These are phyloP conservation scores for Abramis brama DNA, from an alignment of 2,113 vertebrate genomes.

Conservation along the genomic window DNA sequence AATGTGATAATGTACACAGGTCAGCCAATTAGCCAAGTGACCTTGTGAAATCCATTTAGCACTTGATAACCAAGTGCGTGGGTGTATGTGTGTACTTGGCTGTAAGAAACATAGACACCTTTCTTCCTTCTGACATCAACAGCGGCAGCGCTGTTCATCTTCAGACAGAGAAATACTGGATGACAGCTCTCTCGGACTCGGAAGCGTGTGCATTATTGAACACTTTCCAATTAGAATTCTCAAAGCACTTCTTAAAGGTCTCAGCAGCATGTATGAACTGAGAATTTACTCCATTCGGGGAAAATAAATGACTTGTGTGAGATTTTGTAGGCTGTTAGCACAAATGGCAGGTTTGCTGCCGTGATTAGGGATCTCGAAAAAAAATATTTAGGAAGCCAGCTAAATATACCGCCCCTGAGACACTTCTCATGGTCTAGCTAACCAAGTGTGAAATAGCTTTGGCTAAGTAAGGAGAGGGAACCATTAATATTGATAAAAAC, in stretches of 20 bases:
- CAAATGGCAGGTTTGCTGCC: conserved; percentile 65
- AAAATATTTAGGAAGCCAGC: conserved; percentile 75
- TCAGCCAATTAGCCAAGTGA: conserved; percentile 10
- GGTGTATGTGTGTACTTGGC: neutral
- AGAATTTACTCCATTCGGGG: conserved; percentile 24
- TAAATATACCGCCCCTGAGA: conserved; percentile 78
- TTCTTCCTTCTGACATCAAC: neutral
- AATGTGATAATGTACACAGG: neutral
- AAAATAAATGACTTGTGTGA: conserved; percentile 66
- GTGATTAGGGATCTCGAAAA: conserved; percentile 70
- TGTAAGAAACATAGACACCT: neutral
- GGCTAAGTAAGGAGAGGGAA: conserved; percentile 78
- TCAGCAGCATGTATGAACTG: conserved; percentile 16
- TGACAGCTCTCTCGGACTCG: conserved; percentile 5
- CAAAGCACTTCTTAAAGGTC: conserved; percentile 48
- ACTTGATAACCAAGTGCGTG: neutral
- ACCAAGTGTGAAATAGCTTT: conserved; percentile 85
- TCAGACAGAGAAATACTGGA: conserved; percentile 21
- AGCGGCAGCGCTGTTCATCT: neutral
- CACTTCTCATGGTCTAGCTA: conserved; percentile 74
- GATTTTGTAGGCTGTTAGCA: conserved; percentile 64
- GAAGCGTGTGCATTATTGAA: conserved; percentile 63
- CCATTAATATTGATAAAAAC: conserved; percentile 84
- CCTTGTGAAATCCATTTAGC: neutral
- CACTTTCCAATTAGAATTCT: conserved; percentile 68